Conservation (phyloP, 2,888 invertebrate genomes). For the Drosophila affinis region DNA sequence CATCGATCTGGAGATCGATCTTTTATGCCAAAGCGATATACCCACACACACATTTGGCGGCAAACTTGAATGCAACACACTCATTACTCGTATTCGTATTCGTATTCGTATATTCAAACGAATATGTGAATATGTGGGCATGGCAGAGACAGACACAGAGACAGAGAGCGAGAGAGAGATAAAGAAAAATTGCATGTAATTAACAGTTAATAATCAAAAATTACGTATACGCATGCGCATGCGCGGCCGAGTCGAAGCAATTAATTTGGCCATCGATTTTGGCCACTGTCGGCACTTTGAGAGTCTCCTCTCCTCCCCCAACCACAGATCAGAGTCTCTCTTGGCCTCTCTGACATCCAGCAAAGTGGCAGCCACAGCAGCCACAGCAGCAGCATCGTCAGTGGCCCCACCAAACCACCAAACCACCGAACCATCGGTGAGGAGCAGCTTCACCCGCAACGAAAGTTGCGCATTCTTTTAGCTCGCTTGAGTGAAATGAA, state of each 20-base stretch:
- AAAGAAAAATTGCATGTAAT: slow-evolving; percentile 63
- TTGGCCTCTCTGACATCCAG: slow-evolving; percentile 50
- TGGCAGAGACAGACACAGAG: slow-evolving; percentile 19
- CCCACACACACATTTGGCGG: slow-evolving; percentile 57
- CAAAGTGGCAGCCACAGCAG: slow-evolving; percentile 32
- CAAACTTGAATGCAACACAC: slow-evolving; percentile 55
- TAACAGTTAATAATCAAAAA: slow-evolving; percentile 69
- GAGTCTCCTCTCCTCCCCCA: slow-evolving; percentile 22
- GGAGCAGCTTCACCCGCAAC: slow-evolving; percentile 64
- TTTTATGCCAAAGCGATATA: slow-evolving; percentile 39
- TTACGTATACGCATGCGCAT: slow-evolving; percentile 74
- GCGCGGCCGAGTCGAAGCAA: slow-evolving; percentile 56
- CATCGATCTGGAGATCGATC: slow-evolving; percentile 17
- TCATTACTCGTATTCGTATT: slow-evolving; percentile 31
- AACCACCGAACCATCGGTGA: too few species aligned
- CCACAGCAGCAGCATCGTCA: neutral
- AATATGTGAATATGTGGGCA: too few species aligned
- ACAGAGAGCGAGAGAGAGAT: neutral
- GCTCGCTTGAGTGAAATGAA: slow-evolving; percentile 69
- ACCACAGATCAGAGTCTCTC: too few species aligned
- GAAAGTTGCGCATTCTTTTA: slow-evolving; percentile 73
- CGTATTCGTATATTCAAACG: neutral
- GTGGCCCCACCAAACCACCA: too few species aligned
- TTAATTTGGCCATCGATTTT: slow-evolving; percentile 73
- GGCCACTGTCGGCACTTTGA: slow-evolving; percentile 39